phyloP scores from a whole-genome alignment of 2,888 invertebrate genomes.

The Horisme vitalbata region DNA sequence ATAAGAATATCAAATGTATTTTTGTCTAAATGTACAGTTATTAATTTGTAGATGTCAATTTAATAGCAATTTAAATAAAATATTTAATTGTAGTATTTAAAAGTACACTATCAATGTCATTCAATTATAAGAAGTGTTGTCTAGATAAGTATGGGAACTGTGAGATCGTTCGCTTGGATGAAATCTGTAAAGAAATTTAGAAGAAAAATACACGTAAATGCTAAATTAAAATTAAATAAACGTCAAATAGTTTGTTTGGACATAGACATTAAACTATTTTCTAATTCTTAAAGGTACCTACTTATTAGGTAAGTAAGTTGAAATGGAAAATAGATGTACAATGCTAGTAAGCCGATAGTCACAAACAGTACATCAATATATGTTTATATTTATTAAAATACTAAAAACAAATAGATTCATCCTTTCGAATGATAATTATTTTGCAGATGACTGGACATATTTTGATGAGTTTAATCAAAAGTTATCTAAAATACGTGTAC shows the following conservation, averaged over 20 bases:
- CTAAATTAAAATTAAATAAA: too few species aligned
- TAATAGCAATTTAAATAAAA: constrained; percentile 17
- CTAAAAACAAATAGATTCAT: constrained; percentile 20
- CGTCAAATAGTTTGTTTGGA: too few species aligned
- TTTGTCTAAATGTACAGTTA: constrained; percentile 55
- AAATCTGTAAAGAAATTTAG: too few species aligned
- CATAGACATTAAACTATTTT: too few species aligned
- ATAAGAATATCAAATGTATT: constrained; percentile 48
- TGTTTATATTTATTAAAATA: neutral
- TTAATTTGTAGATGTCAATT: constrained; percentile 35
- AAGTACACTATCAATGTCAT: too few species aligned
- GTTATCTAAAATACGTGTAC: constrained; percentile 62
- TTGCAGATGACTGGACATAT: constrained; percentile 47
- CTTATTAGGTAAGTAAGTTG: neutral
- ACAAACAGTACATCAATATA: neutral
- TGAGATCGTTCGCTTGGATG: constrained; percentile 29
- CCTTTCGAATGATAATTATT: constrained; percentile 39
- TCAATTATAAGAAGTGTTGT: constrained; percentile 12
- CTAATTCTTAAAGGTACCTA: too few species aligned
- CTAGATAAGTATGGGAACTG: neutral
- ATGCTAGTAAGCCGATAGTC: neutral
- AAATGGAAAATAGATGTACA: neutral
- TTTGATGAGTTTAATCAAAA: constrained; percentile 23
- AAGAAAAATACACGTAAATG: too few species aligned
- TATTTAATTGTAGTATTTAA: too few species aligned